phyloP scores from a whole-genome alignment of 2,888 invertebrate species.

The Dryadula phaetusa region DNA sequence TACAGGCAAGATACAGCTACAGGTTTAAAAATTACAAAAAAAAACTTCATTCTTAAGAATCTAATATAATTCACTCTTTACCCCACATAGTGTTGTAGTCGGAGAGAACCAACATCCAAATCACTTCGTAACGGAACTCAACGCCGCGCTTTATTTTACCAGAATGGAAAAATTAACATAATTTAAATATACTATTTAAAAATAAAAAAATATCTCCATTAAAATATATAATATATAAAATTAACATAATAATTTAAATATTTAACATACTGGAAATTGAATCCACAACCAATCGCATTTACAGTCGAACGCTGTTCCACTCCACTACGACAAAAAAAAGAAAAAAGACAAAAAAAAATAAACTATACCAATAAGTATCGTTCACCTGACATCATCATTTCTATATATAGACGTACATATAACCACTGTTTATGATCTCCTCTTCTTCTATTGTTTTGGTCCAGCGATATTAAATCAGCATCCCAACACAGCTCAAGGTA shows the following conservation, averaged over 20 bases:
- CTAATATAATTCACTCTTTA: no score
- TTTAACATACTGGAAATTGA: no score
- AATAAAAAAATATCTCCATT: no score
- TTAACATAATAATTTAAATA: background rate
- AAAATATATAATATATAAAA: no score
- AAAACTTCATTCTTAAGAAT: no score
- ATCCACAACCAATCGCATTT: no score
- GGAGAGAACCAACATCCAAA: background rate
- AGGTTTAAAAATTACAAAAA: no score
- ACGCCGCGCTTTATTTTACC: background rate
- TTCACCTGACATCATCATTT: conserved; percentile 66
- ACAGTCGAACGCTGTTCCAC: no score
- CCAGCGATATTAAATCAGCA: conserved; percentile 49
- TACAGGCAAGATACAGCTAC: no score
- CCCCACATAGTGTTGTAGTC: background rate
- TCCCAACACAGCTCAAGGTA: conserved; percentile 53
- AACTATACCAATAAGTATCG: conserved; percentile 10
- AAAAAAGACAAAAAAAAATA: conserved; percentile 12
- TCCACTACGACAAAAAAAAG: background rate
- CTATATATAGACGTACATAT: conserved; percentile 77
- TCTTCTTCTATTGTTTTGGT: conserved; percentile 54
- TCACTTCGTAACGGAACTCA: background rate
- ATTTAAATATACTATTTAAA: background rate
- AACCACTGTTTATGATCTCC: conserved; percentile 55
- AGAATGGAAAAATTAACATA: background rate